Evolutionary conservation across 1,140 invertebrate species (phyloP), one percentile per base, ranked within the genome.

Genomic region (Aphaenogaster floridana): DNA sequence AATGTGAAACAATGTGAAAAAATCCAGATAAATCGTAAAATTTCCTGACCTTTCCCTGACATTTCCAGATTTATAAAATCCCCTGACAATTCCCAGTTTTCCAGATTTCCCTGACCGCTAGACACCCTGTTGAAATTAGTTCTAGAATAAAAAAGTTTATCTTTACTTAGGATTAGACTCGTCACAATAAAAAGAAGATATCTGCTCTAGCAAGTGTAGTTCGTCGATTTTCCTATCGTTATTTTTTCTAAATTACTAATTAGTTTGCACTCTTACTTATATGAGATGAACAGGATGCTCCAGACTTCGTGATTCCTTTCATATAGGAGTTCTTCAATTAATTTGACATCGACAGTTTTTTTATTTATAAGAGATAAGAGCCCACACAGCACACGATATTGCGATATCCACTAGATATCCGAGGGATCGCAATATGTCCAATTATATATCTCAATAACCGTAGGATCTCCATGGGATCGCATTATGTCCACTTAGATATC

Each of bases 201-300:
- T 45, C 13, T 83, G 54, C 1, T 69, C 13, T 59, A 34, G 13
- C 34, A 59, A 48, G 48, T 54, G 28, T n/a, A 48, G 52, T 42
- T 42, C 13, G 28, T 66, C 52, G 17, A 57, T 11, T 71, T 71
- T 71, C n/a, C 50, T 81, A 80, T 36, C 5, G 6, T 81, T 61
- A 45, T 57, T 57, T 61, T 50, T 68, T 80, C 63, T 81, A 57
- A 69, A 8, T 81, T 50, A 72, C 7, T 57, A 59, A 34, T 72
- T 72, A 48, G n/a, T 48, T 72, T 72, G 21, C 66, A 57, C 7
- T 54, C 2, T 42, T 2, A 48, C 8, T 79, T 71, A 57, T 57
- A 34, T 72, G 11, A 71, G 28, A 83, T 72, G 2, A 45, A 59
- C 21, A 71, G 39, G n/a, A 48, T 59, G 15, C 9, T 72, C 11